These are phyloP conservation scores for Beroe forskalii DNA, from an alignment of 37 sponge, comb jelly and placozoan species.

Conservation along the genomic window DNA sequence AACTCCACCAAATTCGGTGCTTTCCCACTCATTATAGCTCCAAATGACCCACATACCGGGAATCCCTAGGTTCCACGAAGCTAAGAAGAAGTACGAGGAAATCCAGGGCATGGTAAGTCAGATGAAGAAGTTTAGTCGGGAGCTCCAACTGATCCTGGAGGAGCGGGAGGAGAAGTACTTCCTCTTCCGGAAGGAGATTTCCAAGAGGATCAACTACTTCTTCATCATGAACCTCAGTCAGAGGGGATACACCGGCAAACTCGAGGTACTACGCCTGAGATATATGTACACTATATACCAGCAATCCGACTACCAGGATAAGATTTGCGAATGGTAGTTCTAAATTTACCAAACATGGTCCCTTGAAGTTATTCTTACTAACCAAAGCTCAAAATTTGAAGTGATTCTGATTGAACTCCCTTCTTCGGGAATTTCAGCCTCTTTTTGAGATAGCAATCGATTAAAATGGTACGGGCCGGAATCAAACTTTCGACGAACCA, in stretches of 20 bases:
- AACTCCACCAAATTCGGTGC: too few species aligned
- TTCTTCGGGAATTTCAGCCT: too few species aligned
- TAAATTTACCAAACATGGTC: too few species aligned
- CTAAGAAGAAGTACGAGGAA: slow-evolving; percentile 68
- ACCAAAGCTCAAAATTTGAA: too few species aligned
- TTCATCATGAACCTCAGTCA: slow-evolving; percentile 76
- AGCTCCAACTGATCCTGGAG: slow-evolving; percentile 67
- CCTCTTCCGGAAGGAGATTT: slow-evolving; percentile 69
- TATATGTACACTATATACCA: neutral
- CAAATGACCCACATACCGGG: too few species aligned
- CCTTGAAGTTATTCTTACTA: too few species aligned
- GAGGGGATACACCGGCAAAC: slow-evolving; percentile 80
- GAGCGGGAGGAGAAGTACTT: slow-evolving; percentile 67
- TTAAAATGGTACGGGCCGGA: too few species aligned
- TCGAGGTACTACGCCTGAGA: slow-evolving; percentile 57
- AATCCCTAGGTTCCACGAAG: slow-evolving; percentile 68
- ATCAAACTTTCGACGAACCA: too few species aligned
- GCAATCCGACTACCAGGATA: neutral
- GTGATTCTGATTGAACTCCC: too few species aligned
- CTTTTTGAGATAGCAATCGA: too few species aligned
- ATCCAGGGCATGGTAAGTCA: slow-evolving; percentile 64
- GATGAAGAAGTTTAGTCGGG: slow-evolving; percentile 68
- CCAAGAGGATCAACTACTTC: slow-evolving; percentile 68
- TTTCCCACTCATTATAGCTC: too few species aligned
- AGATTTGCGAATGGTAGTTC: too few species aligned